phyloP scores from a whole-genome alignment of 1,140 invertebrate genomes.

The Ctenoplectra terminalis region DNA sequence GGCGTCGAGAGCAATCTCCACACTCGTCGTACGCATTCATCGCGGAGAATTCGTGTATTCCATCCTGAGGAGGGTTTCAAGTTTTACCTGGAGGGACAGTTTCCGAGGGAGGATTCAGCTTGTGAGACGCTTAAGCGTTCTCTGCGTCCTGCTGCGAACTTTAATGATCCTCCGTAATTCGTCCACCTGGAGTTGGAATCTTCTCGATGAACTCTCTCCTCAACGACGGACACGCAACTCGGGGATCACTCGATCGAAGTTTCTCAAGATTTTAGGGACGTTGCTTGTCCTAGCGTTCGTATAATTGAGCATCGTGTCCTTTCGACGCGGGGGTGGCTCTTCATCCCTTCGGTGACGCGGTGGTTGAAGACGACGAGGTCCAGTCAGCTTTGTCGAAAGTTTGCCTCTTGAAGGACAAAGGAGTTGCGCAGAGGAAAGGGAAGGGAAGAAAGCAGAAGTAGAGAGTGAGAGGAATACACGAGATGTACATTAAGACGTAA shows the following conservation, averaged over 20 bases:
- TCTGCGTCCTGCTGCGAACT: constrained; percentile 32
- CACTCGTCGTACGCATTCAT: constrained; percentile 42
- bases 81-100: constrained; percentile 50
- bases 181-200: constrained; percentile 42
- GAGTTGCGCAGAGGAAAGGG: not conserved
- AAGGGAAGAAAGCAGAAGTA: no score
- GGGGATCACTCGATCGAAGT: constrained; percentile 56
- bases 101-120: constrained; percentile 9
- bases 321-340: not conserved
- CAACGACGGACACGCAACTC: constrained; percentile 12
- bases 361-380: constrained; percentile 19
- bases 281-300: constrained; percentile 45
- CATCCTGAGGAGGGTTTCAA: constrained; percentile 50
- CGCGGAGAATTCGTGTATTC: constrained; percentile 44
- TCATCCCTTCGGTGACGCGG: constrained; percentile 24
- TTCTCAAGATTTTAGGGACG: constrained; percentile 66
- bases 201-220: constrained; percentile 16
- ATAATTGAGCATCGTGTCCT: constrained; percentile 69
- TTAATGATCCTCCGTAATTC: constrained; percentile 56
- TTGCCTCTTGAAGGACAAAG: not conserved
- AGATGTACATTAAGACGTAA: not conserved
- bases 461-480: not conserved
- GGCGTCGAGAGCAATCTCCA: constrained; percentile 40
- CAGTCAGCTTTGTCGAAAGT: constrained; percentile 31
- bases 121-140: constrained; percentile 25